A percentile compares a stretch with the other conserved stretches of the same genome.
Evolutionary conservation across 2,113 vertebrate genomes (phyloP).

Genomic region (Recurvirostra avosetta): DNA sequence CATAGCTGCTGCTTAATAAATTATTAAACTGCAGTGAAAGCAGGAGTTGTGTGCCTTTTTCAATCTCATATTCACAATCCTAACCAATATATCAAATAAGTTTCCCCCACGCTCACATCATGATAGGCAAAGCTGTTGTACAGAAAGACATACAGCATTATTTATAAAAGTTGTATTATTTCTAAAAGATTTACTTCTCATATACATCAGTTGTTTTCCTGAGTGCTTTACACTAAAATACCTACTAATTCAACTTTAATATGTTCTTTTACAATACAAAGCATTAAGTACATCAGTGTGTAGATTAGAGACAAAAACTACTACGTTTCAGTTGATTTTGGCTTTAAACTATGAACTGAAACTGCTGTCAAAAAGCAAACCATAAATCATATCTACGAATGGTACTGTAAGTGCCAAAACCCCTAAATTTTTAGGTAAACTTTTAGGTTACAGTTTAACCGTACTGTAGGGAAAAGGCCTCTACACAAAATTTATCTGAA

Average conservation of each 20-base stretch:
- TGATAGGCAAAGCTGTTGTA: background rate
- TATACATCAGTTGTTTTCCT: background rate
- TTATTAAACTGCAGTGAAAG: background rate
- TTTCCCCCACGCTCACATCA: rapidly evolving
- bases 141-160: background rate
- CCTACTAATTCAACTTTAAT: background rate
- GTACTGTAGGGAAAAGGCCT: background rate
- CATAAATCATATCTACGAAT: background rate
- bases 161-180: background rate
- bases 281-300: background rate
- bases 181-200: background rate
- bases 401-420: background rate
- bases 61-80: background rate
- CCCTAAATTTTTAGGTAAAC: background rate
- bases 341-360: background rate
- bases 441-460: background rate
- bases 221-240: background rate
- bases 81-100: background rate
- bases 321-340: background rate
- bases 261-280: background rate
- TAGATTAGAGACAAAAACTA: background rate
- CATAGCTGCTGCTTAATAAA: background rate
- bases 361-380: background rate
- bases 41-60: background rate
- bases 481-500: background rate